phyloP scores from a whole-genome alignment of 2,888 invertebrate genomes.

The Gari tellinella region DNA sequence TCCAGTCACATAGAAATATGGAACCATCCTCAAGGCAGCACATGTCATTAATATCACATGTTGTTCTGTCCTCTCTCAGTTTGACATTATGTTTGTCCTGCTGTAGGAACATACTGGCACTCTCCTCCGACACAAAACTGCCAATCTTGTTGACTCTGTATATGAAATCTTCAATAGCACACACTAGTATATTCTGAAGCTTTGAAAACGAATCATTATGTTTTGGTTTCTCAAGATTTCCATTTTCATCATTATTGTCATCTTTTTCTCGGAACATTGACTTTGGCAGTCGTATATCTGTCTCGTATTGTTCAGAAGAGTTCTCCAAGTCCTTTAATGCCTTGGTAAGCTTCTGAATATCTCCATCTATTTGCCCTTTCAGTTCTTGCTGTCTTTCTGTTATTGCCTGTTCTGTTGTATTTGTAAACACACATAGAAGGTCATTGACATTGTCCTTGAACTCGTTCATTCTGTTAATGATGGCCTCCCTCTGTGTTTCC shows the following conservation, averaged over 20 bases:
- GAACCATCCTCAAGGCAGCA: conserved; percentile 24
- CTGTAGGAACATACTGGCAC: neutral
- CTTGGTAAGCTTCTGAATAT: too few species aligned
- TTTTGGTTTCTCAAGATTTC: neutral
- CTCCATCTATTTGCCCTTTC: too few species aligned
- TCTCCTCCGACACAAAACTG: neutral
- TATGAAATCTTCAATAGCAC: conserved; percentile 16
- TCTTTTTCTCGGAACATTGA: too few species aligned
- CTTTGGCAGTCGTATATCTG: too few species aligned
- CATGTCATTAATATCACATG: conserved; percentile 29
- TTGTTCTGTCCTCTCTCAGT: conserved; percentile 4
- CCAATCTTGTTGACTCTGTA: conserved; percentile 17
- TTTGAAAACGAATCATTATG: too few species aligned
- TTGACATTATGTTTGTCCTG: neutral
- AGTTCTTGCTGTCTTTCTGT: too few species aligned
- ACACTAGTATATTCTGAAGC: neutral
- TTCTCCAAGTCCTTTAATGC: too few species aligned
- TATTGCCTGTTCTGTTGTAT: too few species aligned
- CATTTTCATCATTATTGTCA: too few species aligned
- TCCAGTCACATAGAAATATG: conserved; percentile 22
- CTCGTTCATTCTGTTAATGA: neutral
- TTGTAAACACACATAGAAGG: neutral
- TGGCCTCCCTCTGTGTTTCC: neutral
- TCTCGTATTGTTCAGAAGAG: too few species aligned
- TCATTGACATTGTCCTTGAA: neutral